These are phyloP conservation scores for Triplophysa tibetana DNA, from an alignment of 2,113 vertebrate genomes.

Conservation along the genomic window DNA sequence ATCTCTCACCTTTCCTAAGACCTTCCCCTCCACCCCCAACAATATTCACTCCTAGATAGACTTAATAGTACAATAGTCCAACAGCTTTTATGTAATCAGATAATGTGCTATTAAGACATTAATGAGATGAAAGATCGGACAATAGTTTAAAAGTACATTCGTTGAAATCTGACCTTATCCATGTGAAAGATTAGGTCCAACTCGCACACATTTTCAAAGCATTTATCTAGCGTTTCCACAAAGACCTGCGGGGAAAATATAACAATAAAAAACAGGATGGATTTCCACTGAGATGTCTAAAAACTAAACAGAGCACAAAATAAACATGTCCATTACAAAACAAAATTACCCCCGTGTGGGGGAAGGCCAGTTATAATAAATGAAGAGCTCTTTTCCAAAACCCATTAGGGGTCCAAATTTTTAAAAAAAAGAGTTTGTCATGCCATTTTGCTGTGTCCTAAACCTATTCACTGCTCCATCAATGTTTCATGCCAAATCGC, in stretches of 20 bases:
- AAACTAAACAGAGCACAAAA: not conserved
- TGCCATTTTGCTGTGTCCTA: too few species aligned
- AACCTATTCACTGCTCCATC: too few species aligned
- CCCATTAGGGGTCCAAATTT: too few species aligned
- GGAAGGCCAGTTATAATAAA: not conserved
- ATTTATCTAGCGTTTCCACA: constrained; percentile 94
- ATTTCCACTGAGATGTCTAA: too few species aligned
- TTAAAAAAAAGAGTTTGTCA: too few species aligned
- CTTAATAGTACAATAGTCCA: too few species aligned
- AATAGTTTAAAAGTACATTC: not conserved
- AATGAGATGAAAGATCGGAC: too few species aligned
- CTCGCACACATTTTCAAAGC: constrained; percentile 95
- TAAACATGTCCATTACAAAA: not conserved
- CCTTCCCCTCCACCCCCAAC: too few species aligned
- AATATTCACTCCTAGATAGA: not conserved
- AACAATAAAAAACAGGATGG: not conserved
- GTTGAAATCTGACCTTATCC: constrained; percentile 82
- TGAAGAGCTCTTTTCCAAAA: too few species aligned
- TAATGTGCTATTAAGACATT: too few species aligned
- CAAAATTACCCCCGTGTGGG: not conserved
- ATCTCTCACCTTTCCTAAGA: not conserved
- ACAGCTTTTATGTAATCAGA: too few species aligned
- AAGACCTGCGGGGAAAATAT: constrained; percentile 79
- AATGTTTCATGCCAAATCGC: too few species aligned
- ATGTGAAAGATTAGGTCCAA: constrained; percentile 96